Evolutionary conservation across 2,113 vertebrate genomes (phyloP).

Genomic region (Pelecanus crispus): DNA sequence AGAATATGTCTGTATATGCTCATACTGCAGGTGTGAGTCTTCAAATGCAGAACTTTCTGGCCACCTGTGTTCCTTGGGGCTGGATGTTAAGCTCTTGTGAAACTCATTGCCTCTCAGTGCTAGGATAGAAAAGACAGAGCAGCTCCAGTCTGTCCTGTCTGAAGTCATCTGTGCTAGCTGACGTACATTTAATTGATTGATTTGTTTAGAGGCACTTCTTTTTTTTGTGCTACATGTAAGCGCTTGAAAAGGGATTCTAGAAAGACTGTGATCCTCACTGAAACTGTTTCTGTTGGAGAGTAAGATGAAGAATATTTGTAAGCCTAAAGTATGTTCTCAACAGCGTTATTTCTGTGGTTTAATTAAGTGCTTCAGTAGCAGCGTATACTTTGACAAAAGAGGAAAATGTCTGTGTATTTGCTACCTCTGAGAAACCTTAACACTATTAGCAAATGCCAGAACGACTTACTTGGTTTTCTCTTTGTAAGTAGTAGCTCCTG

Average conservation of each 20-base stretch:
- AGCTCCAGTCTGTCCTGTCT: background rate
- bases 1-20: background rate
- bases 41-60: background rate
- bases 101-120: background rate
- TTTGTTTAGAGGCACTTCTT: background rate
- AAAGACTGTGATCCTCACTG: background rate
- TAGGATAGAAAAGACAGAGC: background rate
- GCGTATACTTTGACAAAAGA: background rate
- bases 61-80: background rate
- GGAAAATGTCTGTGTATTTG: background rate
- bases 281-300: background rate
- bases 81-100: background rate
- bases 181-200: background rate
- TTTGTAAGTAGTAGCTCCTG: background rate
- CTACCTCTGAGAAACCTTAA: background rate
- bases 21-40: background rate
- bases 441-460: background rate
- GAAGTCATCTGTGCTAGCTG: background rate
- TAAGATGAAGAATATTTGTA: background rate
- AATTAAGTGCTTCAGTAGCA: background rate
- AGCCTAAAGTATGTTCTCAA: background rate
- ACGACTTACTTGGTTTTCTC: background rate
- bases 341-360: background rate
- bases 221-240: background rate
- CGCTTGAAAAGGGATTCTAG: background rate